These are phyloP conservation scores for Metacarcinus magister DNA, from an alignment of 2,888 invertebrate genomes.

Conservation along the genomic window DNA sequence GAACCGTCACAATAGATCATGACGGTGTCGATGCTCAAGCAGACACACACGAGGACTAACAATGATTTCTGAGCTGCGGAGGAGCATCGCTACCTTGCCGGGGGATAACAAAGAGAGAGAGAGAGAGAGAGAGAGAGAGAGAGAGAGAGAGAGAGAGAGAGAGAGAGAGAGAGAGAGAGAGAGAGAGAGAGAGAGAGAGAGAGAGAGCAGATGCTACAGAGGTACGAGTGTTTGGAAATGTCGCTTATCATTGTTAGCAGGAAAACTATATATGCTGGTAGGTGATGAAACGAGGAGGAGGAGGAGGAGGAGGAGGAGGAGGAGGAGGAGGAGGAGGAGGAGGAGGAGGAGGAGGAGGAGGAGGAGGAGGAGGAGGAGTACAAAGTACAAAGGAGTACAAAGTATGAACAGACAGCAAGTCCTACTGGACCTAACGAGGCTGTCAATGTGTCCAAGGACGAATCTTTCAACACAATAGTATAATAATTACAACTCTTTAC, in stretches of 20 bases:
- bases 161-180: not conserved
- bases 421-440: no score
- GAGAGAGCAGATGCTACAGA: not conserved
- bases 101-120: no score
- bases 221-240: not conserved
- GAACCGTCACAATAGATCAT: not conserved
- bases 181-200: not conserved
- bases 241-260: not conserved
- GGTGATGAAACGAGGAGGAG: not conserved
- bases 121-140: constrained; percentile 26
- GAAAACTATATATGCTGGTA: not conserved
- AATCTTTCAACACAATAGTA: no score
- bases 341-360: no score
- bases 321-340: no score
- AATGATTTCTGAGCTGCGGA: not conserved
- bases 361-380: no score
- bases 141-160: constrained; percentile 26
- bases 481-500: no score
- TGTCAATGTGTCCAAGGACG: no score
- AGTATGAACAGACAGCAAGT: no score
- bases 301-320: not conserved
- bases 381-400: no score
- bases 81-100: no score
- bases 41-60: not conserved
- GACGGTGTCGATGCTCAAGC: not conserved